Evolutionary conservation across 2,797 vertebrate genomes (phyloP), one percentile per base, ranked within the genome.

Genomic region (Calcarius lapponicus): DNA sequence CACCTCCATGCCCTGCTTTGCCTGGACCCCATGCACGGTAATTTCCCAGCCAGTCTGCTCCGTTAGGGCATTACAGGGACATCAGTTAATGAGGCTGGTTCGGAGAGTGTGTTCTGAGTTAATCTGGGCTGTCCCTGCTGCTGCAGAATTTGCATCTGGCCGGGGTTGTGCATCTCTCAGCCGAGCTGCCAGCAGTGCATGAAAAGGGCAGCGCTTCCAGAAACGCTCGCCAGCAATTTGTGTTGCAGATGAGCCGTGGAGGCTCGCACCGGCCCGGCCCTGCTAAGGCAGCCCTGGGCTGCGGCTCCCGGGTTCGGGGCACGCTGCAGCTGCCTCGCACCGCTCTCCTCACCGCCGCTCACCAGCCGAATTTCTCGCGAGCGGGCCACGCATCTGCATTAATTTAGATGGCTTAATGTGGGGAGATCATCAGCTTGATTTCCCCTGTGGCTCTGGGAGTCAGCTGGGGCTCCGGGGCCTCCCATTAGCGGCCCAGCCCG

Each of bases 361-460:
- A 6, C 50, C 51, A 20, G 69, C 62, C 84, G 17, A 64, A 36
- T 58, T 92, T 85, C 83, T 74, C 6, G 28, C 34, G 75, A 92
- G 80, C 90, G 54, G 86, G 91, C 89, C 92, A 51, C 70, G 80
- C 96, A 98, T 98, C 98, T 97, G 93, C 97, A 97, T 98, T 97
- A 96, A 98, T 98, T 98, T 92, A 94, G 96, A 67, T 3, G 91
- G 94, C 97, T 98, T 97, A 96, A 97, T 90, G 91, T 36, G 79
- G n/a, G 79, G 82, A 96, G 70, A 91, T 96, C 81, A 72, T 94
- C 81, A 89, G 90, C 95, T 96, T 98, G 96, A 98, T 98, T 98
- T 98, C 98, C 98, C 98, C 84, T 26, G 97, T 96, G 98, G 97
- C 89, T 91, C 94, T 73, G 72, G 48, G 95, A 97, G 97, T 98